phyloP scores from a whole-genome alignment of 2,113 vertebrate genomes.

The Arizona elegans region DNA sequence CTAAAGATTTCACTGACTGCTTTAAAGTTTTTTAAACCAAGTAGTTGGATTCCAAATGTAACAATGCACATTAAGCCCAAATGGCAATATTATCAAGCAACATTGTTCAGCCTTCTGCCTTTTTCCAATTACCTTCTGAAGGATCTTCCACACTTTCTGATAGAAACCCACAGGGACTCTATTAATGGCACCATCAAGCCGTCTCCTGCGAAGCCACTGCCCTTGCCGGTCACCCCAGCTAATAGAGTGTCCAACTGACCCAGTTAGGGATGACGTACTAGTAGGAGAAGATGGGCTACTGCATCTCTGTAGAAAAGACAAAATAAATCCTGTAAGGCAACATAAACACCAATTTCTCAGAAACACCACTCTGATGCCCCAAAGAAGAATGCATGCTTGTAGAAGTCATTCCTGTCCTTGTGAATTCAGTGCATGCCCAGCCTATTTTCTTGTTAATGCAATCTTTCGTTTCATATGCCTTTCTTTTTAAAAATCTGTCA shows the following conservation, averaged over 20 bases:
- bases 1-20: accelerated
- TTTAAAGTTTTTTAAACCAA: neutral
- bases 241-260: constrained; percentile 67
- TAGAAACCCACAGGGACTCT: constrained; percentile 97
- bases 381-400: neutral
- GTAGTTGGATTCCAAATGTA: neutral
- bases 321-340: constrained; percentile 15
- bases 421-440: too few species aligned
- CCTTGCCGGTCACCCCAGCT: constrained; percentile 90
- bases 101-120: accelerated
- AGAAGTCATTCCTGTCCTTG: too few species aligned
- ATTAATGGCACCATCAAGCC: constrained; percentile 96
- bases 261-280: constrained; percentile 78
- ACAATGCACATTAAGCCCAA: neutral
- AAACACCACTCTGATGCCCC: neutral
- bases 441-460: neutral
- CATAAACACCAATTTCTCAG: neutral
- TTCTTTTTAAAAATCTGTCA: neutral
- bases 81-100: neutral
- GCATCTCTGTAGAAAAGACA: constrained; percentile 74
- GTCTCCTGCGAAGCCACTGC: constrained; percentile 93
- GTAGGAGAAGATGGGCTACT: constrained; percentile 93
- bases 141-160: constrained; percentile 95
- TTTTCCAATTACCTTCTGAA: constrained; percentile 81
- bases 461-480: neutral